Evolutionary conservation across 2,888 invertebrate species (phyloP).

Genomic region (Creontiades dilutus): DNA sequence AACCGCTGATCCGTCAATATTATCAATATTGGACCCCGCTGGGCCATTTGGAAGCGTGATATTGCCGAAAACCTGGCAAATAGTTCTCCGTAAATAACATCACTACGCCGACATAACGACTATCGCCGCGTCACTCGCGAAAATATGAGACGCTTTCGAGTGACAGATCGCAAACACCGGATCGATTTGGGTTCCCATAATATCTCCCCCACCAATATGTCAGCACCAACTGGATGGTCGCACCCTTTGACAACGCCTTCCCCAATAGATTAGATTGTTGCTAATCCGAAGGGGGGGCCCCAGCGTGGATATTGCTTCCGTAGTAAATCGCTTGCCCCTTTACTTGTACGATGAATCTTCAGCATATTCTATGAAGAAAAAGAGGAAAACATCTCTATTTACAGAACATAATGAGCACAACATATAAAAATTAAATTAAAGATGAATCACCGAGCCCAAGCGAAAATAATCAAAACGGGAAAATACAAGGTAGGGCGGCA

Average conservation of each 20-base stretch:
- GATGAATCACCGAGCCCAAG: too few species aligned
- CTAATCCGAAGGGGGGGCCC: background rate
- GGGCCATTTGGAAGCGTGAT: background rate
- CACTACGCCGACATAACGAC: background rate
- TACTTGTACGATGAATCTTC: too few species aligned
- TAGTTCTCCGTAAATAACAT: constrained; percentile 5
- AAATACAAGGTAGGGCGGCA: too few species aligned
- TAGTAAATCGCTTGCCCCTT: background rate
- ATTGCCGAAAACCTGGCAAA: background rate
- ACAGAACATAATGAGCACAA: too few species aligned
- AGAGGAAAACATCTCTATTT: too few species aligned
- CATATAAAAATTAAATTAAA: too few species aligned
- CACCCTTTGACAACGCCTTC: background rate
- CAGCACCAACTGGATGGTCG: constrained; percentile 4
- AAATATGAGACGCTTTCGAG: background rate
- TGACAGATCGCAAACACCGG: background rate
- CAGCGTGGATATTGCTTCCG: background rate
- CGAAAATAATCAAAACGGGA: too few species aligned
- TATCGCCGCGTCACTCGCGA: background rate
- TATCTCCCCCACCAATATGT: constrained; percentile 31
- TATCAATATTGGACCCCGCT: background rate
- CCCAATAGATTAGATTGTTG: background rate
- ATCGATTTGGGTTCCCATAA: background rate
- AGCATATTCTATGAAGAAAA: too few species aligned
- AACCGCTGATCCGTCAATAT: background rate